A percentile compares a stretch with the other conserved stretches of the same genome.
These are phyloP conservation scores for Genyomyrus donnyi DNA, from an alignment of 2,113 vertebrate genomes.

Conservation along the genomic window DNA sequence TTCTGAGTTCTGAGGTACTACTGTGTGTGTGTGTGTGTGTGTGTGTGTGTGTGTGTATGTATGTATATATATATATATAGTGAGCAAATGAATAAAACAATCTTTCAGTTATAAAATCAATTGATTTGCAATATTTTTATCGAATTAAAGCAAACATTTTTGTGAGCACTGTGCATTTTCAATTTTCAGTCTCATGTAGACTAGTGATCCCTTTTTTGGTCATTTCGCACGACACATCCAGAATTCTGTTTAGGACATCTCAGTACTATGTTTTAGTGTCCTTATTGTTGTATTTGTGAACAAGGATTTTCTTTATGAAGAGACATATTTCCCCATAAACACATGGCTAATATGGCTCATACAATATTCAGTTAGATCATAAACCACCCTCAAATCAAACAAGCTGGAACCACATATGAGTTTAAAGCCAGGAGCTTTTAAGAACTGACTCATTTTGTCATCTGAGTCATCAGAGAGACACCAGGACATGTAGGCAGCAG, in stretches of 20 bases:
- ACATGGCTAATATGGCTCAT: background rate
- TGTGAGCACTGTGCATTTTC: background rate
- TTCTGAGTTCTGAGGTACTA: too few relatives aligned
- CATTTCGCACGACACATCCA: background rate
- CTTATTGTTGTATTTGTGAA: background rate
- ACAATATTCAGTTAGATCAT: background rate
- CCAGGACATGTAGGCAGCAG: background rate
- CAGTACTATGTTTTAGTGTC: background rate
- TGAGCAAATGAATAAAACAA: background rate
- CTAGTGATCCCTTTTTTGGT: background rate
- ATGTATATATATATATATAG: too few relatives aligned
- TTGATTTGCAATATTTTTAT: background rate
- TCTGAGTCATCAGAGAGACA: background rate
- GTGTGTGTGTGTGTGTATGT: too few relatives aligned
- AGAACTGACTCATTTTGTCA: background rate
- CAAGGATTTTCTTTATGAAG: background rate
- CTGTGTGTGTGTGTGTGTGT: too few relatives aligned
- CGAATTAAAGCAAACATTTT: background rate
- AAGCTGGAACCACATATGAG: background rate
- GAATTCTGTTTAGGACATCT: background rate
- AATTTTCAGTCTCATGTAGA: background rate
- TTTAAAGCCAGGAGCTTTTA: background rate
- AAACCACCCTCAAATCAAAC: background rate
- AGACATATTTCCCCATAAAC: background rate
- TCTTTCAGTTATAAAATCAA: too few relatives aligned